A percentile compares a stretch with the other conserved stretches of the same genome.
Evolutionary conservation across 2,888 invertebrate species (phyloP).

Genomic region (Agrilus biguttatus): DNA sequence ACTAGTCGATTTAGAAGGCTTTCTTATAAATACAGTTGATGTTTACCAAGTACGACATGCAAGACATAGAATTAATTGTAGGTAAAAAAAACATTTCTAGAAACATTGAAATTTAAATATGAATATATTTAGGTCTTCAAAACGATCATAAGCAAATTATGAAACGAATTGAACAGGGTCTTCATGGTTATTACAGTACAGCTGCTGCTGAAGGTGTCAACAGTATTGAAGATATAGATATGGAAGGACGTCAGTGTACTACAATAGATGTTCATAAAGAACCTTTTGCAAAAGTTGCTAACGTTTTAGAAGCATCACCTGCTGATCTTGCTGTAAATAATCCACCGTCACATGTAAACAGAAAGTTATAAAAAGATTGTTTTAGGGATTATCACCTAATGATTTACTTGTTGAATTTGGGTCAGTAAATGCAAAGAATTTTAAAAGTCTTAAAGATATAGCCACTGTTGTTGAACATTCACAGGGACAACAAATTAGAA

Average conservation of each 20-base stretch:
- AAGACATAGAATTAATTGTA: slow-evolving; percentile 78
- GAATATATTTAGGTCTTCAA: slow-evolving; percentile 44
- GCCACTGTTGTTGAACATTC: slow-evolving; percentile 50
- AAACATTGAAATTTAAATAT: neutral
- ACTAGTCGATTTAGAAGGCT: slow-evolving; percentile 75
- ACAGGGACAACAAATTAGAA: slow-evolving; percentile 34
- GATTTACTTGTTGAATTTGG: slow-evolving; percentile 69
- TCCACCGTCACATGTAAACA: neutral
- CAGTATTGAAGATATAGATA: slow-evolving; percentile 2
- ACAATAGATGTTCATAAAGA: slow-evolving; percentile 15
- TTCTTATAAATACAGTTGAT: slow-evolving; percentile 78
- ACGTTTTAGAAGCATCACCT: slow-evolving; percentile 64
- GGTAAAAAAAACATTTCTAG: slow-evolving; percentile 23
- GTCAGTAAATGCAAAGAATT: slow-evolving; percentile 57
- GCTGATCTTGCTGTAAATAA: slow-evolving; percentile 62
- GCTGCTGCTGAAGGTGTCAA: slow-evolving; percentile 1
- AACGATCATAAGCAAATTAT: slow-evolving; percentile 80
- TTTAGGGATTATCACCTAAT: slow-evolving; percentile 52
- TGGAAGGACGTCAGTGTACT: slow-evolving; percentile 3
- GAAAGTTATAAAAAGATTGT: slow-evolving; percentile 8
- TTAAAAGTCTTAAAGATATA: slow-evolving; percentile 51
- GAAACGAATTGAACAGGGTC: slow-evolving; percentile 66
- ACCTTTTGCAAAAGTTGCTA: slow-evolving; percentile 56
- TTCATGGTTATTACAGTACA: slow-evolving; percentile 37
- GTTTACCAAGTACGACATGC: slow-evolving; percentile 83